Evolutionary conservation across 2,797 vertebrate species (phyloP).

Genomic region (Acanthurus leucopareius): DNA sequence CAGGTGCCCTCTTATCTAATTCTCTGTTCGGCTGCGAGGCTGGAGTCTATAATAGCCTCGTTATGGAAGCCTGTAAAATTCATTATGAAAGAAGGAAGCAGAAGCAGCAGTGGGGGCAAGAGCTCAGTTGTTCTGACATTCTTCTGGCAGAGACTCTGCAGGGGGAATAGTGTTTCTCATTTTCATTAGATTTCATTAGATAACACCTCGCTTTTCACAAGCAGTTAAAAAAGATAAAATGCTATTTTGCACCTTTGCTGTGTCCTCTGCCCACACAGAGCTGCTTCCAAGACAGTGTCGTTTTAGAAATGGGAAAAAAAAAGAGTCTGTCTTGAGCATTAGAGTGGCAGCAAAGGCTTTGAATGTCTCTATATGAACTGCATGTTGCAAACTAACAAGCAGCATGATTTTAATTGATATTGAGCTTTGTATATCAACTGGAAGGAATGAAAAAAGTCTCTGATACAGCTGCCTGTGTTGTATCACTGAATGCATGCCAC

Average conservation of each 20-base stretch:
- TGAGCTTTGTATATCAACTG: slow-evolving; percentile 16
- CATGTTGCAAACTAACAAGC: slow-evolving; percentile 11
- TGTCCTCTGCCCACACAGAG: slow-evolving; percentile 62
- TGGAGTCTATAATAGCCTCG: slow-evolving; percentile 80
- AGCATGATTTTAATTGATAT: slow-evolving; percentile 1
- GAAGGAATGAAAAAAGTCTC: slow-evolving; percentile 20
- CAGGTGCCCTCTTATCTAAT: slow-evolving; percentile 84
- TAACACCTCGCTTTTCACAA: slow-evolving; percentile 69
- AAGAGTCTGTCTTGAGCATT: slow-evolving; percentile 25
- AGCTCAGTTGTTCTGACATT: slow-evolving; percentile 78
- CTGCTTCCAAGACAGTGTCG: slow-evolving; percentile 39
- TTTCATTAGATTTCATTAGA: slow-evolving; percentile 83
- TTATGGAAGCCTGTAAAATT: slow-evolving; percentile 83
- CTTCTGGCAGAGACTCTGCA: slow-evolving; percentile 70
- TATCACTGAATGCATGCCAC: slow-evolving; percentile 46
- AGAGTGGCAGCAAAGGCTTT: not conserved
- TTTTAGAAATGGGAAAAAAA: slow-evolving; percentile 10
- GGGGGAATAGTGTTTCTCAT: slow-evolving; percentile 77
- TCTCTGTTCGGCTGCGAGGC: slow-evolving; percentile 75
- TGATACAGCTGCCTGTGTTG: slow-evolving; percentile 39
- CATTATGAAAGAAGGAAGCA: slow-evolving; percentile 80
- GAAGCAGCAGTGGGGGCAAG: slow-evolving; percentile 62
- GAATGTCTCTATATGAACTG: slow-evolving; percentile 13
- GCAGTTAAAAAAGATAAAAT: slow-evolving; percentile 73
- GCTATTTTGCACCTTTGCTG: slow-evolving; percentile 68